A percentile compares a stretch with the other conserved stretches of the same genome.
Conservation (phyloP, 2,797 vertebrate genomes). For the Pipistrellus pygmaeus region DNA sequence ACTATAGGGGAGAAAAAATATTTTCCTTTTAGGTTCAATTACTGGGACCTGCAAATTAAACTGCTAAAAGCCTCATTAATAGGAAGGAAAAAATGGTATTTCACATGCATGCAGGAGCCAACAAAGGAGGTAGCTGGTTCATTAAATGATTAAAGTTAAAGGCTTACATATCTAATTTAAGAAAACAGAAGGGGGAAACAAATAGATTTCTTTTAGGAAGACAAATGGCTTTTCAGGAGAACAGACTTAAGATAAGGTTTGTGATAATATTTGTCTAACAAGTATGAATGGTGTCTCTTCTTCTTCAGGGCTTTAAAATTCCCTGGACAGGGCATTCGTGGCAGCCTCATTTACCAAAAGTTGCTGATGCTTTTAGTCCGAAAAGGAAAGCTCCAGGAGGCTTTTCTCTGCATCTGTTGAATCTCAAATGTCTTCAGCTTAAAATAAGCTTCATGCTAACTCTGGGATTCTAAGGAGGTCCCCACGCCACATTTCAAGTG, state of each 20-base stretch:
- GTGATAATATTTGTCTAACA: conserved; percentile 1
- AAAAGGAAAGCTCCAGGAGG: neutral
- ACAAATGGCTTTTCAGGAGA: neutral
- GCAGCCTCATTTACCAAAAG: neutral
- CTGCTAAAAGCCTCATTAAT: neutral
- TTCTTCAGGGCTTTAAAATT: neutral
- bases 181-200: neutral
- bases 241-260: neutral
- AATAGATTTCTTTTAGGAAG: conserved; percentile 56
- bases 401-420: neutral
- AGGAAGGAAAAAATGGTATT: neutral
- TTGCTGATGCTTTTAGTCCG: conserved; percentile 34
- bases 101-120: neutral
- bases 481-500: neutral
- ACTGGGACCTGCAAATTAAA: neutral
- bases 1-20: neutral
- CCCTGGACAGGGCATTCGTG: neutral
- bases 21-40: neutral
- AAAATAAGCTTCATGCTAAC: neutral
- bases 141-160: conserved; percentile 13
- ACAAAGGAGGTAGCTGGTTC: neutral
- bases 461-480: neutral
- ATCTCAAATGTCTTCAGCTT: neutral
- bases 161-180: neutral
- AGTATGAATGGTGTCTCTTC: neutral